Evolutionary conservation across 2,888 invertebrate species (phyloP).

Genomic region (Rhingia rostrata): DNA sequence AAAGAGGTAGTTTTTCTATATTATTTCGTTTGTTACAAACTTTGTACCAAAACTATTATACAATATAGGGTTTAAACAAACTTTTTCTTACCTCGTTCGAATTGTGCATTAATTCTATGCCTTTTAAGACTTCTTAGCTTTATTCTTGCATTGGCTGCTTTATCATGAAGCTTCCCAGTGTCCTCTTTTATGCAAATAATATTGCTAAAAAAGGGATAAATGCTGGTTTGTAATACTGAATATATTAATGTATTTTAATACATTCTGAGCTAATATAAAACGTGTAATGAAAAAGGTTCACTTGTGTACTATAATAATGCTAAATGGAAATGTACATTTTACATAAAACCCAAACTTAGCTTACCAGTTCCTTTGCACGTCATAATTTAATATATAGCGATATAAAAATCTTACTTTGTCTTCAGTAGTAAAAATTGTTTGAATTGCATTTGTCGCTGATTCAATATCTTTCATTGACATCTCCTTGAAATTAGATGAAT

Average conservation of each 20-base stretch:
- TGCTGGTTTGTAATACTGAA: neutral
- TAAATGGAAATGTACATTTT: no score
- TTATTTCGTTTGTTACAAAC: no score
- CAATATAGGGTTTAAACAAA: neutral
- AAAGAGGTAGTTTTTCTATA: no score
- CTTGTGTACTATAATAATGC: no score
- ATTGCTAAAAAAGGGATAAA: conserved; percentile 27
- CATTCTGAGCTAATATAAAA: no score
- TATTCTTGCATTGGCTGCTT: conserved; percentile 33
- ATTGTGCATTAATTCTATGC: neutral
- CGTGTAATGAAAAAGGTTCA: no score
- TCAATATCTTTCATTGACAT: conserved; percentile 53
- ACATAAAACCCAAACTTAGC: no score
- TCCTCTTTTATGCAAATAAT: conserved; percentile 51
- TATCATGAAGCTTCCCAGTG: conserved; percentile 54
- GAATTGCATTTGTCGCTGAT: conserved; percentile 33
- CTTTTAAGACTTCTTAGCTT: conserved; percentile 23
- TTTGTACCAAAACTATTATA: neutral
- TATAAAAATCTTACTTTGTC: conserved; percentile 27
- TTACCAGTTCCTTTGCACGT: no score
- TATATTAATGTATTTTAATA: no score
- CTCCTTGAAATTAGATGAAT: conserved; percentile 9
- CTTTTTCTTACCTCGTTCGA: conserved; percentile 6
- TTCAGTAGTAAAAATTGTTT: conserved; percentile 31
- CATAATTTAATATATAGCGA: neutral